Percentiles rank a stretch among this genome's conserved stretches.
Evolutionary conservation across 2,797 vertebrate species (phyloP).

Genomic region (Ispidina picta): DNA sequence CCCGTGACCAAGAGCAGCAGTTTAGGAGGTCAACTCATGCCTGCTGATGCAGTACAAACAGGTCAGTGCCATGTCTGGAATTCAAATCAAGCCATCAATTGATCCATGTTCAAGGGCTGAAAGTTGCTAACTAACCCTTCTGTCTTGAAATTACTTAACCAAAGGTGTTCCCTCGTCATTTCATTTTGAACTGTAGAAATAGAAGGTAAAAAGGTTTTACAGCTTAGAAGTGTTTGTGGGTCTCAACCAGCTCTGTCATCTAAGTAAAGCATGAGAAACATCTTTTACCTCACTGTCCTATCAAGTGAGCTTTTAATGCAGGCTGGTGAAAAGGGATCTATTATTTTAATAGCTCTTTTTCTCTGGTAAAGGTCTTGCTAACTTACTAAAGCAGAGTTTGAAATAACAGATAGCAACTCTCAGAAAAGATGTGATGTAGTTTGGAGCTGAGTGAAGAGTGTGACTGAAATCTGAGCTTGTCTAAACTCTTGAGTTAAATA

Average conservation of each 20-base stretch:
- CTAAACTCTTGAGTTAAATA: background rate
- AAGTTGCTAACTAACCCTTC: background rate
- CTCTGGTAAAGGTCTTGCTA: constrained; percentile 25
- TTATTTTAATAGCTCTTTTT: constrained; percentile 41
- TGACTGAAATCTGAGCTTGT: constrained; percentile 1
- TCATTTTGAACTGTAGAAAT: background rate
- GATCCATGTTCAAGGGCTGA: background rate
- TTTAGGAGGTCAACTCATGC: background rate
- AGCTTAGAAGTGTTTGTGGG: background rate
- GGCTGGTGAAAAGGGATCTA: constrained; percentile 21
- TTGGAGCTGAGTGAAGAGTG: constrained; percentile 13
- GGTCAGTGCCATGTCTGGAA: background rate
- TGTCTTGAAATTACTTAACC: background rate
- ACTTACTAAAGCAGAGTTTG: constrained; percentile 20
- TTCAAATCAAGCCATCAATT: background rate
- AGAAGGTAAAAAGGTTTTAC: background rate
- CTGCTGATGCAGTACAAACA: background rate
- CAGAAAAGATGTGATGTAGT: constrained; percentile 19
- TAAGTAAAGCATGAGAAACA: background rate
- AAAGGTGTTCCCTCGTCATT: background rate
- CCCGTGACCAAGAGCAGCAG: fast-evolving
- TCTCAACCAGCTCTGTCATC: constrained; percentile 14
- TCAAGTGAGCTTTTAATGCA: constrained; percentile 29
- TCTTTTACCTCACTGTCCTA: background rate
- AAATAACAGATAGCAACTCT: constrained; percentile 26